Base-by-base conservation (phyloP, 2,888 invertebrate genomes). In the Luffia ferchaultella region DNA sequence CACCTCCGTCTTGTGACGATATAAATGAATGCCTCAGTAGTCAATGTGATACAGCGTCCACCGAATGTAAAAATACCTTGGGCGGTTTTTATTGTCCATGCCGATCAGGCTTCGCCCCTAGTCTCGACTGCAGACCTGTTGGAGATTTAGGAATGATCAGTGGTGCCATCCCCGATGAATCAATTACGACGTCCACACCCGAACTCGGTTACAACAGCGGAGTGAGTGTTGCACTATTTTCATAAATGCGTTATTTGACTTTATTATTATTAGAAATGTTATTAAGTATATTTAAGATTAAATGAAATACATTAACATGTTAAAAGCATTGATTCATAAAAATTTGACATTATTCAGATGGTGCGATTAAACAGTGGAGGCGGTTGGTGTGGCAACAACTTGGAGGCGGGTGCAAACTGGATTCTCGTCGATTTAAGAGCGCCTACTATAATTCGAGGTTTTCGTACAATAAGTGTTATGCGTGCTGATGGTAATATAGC, bases 71-170 rank as follows among this genome's bases (percentile, higher is more conserved):
- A 58, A 97, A 97, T 65, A 91, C 92, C 2, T 90, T 92, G 45
- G 96, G 96, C 43, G 92, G 93, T 17, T 96, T 96, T 79, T 91
- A 90, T 60, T 97, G 96, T 66, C 93, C 93, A 60, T 97, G 96
- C 64, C 88, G 90, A 53, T 74, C 89, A 55, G 96, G 96, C 42
- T 96, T 96, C 63, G 77, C 91, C 1, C 90, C 95, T 2, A 94
- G 93, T 51, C 87, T 93, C 59, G 96, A 96, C 67, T 96, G 96
- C 65, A 87, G 96, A 59, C 95, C 96, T 1, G 93, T 96, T 40
- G 93, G 93, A 2, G 96, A 96, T 73, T 86, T 97, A 47, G 96
- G 96, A 17, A 78, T 94, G 18, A 91, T 91, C 46, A 95, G 93
- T 66, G 95, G 95, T 30, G 95, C 94, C 50, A 92, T 97, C 62